Base-by-base conservation (phyloP, 2,888 invertebrate species). In the Platycheirus albimanus region DNA sequence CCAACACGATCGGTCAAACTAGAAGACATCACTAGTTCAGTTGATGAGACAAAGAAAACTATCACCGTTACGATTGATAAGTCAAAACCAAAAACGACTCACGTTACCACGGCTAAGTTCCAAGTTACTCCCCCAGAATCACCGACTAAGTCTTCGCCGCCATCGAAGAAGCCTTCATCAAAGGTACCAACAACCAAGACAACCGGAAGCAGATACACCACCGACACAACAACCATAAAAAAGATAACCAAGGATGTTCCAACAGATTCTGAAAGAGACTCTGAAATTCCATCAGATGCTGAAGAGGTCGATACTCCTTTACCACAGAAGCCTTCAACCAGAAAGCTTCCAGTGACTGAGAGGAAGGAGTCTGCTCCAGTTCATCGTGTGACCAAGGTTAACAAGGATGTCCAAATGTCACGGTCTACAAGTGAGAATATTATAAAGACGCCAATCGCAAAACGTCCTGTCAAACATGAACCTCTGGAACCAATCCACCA, bases 361-460 rank as follows among this genome's bases (percentile, higher is more conserved):
- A 87, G 91, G 24, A 91, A 90, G 75, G 90, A 90, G 66, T 90
- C 91, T 7, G 91, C 91, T 7, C 89, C 91, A 0, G 91, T 91
- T 15, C 88, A 91, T 8, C 91, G 92, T 85, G 90, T 90, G 0
- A 91, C 90, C 1, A 88, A 89, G 2, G 89, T 88, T 15, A 89
- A 91, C 47, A 92, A 90, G 79, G 92, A 93, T 45, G 80, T 87
- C 17, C 80, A 85, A 88, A 91, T 93, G 45, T 91, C 91, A 2
- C 91, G 93, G 41, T 93, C 93, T 19, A 89, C 91, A 3, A 94
- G 93, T 87, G 94, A 94, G 71, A 92, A 92, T 67, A 88, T 92
- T n/a, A 91, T 93, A 7, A 93, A 92, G 88, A 88, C 91, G 0
- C 91, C 91, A 84, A 91, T 91, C 86, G 38, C 43, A 0, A 81